Conservation (phyloP, 2,888 invertebrate genomes). For the Troides helena region DNA sequence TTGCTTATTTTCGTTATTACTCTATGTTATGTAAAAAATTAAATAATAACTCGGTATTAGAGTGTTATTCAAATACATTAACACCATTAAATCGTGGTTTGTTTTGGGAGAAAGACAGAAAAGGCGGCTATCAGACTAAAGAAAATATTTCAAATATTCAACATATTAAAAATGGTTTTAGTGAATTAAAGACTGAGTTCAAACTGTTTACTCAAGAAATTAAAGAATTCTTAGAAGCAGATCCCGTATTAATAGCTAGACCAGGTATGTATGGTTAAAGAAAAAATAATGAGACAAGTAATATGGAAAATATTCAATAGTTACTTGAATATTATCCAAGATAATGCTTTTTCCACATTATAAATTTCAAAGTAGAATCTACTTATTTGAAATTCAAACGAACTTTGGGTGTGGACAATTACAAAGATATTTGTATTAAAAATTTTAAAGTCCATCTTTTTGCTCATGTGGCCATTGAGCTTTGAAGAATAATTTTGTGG, state of each 20-base stretch:
- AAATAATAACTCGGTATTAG: slow-evolving; percentile 38
- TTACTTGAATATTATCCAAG: no score
- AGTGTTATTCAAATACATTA: slow-evolving; percentile 38
- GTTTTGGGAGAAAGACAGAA: slow-evolving; percentile 81
- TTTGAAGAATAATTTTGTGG: no score
- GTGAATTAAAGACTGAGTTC: slow-evolving; percentile 84
- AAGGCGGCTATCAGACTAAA: slow-evolving; percentile 79
- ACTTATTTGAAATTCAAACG: no score
- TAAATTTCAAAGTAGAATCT: no score
- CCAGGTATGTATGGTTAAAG: slow-evolving; percentile 62
- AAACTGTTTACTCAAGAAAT: slow-evolving; percentile 84
- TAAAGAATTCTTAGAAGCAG: slow-evolving; percentile 81
- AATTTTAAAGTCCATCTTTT: no score
- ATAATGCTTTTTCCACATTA: no score
- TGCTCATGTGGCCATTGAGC: no score
- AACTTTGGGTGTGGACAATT: no score
- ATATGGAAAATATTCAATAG: neutral
- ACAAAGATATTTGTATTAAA: no score
- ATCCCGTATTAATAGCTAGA: slow-evolving; percentile 79
- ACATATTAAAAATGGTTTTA: slow-evolving; percentile 82
- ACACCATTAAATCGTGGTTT: slow-evolving; percentile 50
- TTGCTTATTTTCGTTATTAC: slow-evolving; percentile 43
- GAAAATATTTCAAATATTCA: slow-evolving; percentile 69
- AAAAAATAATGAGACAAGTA: neutral
- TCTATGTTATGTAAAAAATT: slow-evolving; percentile 45